Evolutionary conservation across 2,888 invertebrate genomes (phyloP).

Genomic region (Endotricha flammealis): DNA sequence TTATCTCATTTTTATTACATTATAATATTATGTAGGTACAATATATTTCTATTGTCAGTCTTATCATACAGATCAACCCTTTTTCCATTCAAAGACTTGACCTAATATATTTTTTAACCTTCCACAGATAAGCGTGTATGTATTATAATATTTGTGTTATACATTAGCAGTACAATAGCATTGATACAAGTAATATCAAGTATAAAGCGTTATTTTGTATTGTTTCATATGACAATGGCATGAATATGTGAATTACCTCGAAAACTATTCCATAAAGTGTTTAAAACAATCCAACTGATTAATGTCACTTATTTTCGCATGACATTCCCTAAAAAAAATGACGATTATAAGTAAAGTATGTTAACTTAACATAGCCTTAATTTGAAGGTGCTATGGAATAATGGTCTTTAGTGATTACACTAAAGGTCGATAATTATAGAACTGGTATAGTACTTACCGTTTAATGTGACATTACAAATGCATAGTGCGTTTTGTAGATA

Average conservation of each 20-base stretch:
- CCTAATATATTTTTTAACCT: too few relatives aligned
- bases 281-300: not conserved
- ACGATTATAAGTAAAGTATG: constrained; percentile 5
- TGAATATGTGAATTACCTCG: constrained; percentile 51
- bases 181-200: constrained; percentile 11
- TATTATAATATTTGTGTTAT: constrained; percentile 4
- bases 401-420: not conserved
- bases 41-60: too few relatives aligned
- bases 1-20: too few relatives aligned
- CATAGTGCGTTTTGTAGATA: not conserved
- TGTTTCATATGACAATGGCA: constrained; percentile 38
- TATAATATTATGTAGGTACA: too few relatives aligned
- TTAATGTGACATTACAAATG: not conserved
- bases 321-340: not conserved
- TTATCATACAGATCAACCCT: too few relatives aligned
- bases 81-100: too few relatives aligned
- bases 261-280: constrained; percentile 22
- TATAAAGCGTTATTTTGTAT: constrained; percentile 28
- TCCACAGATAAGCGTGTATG: too few relatives aligned
- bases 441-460: not conserved
- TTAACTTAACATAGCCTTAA: not conserved
- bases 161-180: constrained; percentile 12
- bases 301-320: constrained; percentile 6
- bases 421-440: not conserved
- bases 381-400: not conserved